These are phyloP conservation scores for Hyperoodon ampullatus DNA, from an alignment of 2,113 vertebrate species.

Conservation along the genomic window DNA sequence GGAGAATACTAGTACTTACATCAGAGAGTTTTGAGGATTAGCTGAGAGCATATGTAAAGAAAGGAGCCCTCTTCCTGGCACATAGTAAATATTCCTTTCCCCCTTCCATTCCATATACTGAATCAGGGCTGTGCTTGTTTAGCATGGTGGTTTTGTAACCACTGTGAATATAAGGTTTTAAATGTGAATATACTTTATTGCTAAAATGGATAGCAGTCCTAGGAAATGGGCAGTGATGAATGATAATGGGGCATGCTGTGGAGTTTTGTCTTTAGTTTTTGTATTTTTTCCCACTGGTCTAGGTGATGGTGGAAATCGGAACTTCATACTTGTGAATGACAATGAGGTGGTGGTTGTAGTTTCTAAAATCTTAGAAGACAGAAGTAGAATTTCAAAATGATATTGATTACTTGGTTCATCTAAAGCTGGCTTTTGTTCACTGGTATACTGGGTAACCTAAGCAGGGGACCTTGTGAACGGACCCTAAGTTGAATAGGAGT, in stretches of 20 bases:
- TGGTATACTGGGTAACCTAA: background rate
- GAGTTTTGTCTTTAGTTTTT: constrained; percentile 27
- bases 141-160: constrained; percentile 14
- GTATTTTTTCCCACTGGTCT: background rate
- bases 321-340: background rate
- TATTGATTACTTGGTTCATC: background rate
- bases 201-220: constrained; percentile 15
- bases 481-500: background rate
- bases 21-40: background rate
- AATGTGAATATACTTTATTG: constrained; percentile 28
- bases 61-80: background rate
- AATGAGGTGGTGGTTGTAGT: constrained; percentile 22
- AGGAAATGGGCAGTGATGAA: background rate
- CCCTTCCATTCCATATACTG: background rate
- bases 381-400: constrained; percentile 5
- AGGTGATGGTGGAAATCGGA: constrained; percentile 25
- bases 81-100: background rate
- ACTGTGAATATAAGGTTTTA: constrained; percentile 15
- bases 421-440: background rate
- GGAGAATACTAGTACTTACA: background rate
- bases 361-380: constrained; percentile 29
- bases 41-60: background rate
- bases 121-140: background rate
- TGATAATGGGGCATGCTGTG: background rate
- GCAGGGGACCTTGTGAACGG: background rate